Conservation (phyloP, 2,888 invertebrate species). For the Leptogaster cylindrica region DNA sequence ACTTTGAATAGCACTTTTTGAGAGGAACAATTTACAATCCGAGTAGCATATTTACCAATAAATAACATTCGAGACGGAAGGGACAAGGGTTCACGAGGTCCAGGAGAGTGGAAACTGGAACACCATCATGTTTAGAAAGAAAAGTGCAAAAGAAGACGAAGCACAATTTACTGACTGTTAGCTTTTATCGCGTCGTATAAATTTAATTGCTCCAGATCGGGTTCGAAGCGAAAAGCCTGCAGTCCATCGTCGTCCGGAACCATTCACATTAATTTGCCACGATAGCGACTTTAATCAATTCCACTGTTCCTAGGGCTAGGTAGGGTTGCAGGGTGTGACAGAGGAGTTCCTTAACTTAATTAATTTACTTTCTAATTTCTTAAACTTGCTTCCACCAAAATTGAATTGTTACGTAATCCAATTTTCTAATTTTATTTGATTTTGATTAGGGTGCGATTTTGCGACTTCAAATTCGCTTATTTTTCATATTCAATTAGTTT, state of each 20-base stretch:
- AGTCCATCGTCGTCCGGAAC: background rate
- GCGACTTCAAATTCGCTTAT: background rate
- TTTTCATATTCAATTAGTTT: too few species aligned
- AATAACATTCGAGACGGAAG: constrained; percentile 11
- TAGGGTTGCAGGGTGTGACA: background rate
- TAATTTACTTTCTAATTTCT: constrained; percentile 1
- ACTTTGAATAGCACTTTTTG: too few species aligned
- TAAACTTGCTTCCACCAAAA: background rate
- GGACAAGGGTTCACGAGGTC: constrained; percentile 17
- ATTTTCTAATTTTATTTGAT: too few species aligned
- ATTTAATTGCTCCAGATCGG: constrained; percentile 13
- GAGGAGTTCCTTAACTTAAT: background rate
- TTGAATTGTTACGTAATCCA: background rate
- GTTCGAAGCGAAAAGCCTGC: background rate
- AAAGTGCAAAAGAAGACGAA: too few species aligned
- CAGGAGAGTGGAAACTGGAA: constrained; percentile 31
- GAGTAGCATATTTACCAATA: constrained; percentile 28
- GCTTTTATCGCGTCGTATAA: background rate
- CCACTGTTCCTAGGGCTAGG: background rate
- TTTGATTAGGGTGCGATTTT: too few species aligned
- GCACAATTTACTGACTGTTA: constrained; percentile 5
- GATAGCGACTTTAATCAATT: background rate
- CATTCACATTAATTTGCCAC: background rate
- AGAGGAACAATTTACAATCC: constrained; percentile 25
- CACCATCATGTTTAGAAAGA: too few species aligned